phyloP scores from a whole-genome alignment of 1,140 invertebrate species.

The Lepidotrigona ventralis region DNA sequence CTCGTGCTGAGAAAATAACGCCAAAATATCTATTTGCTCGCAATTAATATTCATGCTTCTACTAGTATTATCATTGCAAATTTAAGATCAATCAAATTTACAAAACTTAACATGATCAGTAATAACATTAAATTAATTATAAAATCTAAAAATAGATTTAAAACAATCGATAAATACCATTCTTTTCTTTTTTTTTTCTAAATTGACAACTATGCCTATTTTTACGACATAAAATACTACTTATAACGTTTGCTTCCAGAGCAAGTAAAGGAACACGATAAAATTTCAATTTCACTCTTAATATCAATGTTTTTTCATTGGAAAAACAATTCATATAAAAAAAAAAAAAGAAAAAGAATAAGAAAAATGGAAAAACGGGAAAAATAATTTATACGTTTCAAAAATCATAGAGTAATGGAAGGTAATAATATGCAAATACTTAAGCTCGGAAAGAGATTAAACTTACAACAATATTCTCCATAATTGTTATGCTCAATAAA shows the following conservation, averaged over 20 bases:
- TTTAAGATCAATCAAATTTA: slow-evolving; percentile 6
- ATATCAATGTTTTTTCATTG: slow-evolving; percentile 5
- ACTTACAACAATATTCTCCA: slow-evolving; percentile 20
- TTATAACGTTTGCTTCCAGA: slow-evolving; percentile 1
- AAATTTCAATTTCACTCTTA: slow-evolving; percentile 14
- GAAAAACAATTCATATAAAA: slow-evolving; percentile 7
- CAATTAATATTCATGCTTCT: slow-evolving; percentile 50
- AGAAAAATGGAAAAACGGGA: neutral
- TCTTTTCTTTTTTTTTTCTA: neutral
- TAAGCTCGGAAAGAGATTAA: neutral
- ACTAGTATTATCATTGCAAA: slow-evolving; percentile 37
- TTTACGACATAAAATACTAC: neutral
- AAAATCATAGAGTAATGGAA: neutral
- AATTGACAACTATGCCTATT: slow-evolving; percentile 2
- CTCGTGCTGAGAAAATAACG: neutral
- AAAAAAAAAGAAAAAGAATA: neutral
- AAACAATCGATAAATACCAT: slow-evolving; percentile 21
- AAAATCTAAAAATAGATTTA: slow-evolving; percentile 25
- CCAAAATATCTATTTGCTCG: neutral
- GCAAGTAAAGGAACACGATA: slow-evolving; percentile 17
- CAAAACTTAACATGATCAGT: slow-evolving; percentile 35
- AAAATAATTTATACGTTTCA: neutral
- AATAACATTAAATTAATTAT: slow-evolving; percentile 25
- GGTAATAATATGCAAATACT: neutral
- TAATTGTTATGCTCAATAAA: slow-evolving; percentile 30